These are phyloP conservation scores for Todiramphus saurophagus DNA, from an alignment of 2,113 vertebrate species.

Conservation along the genomic window DNA sequence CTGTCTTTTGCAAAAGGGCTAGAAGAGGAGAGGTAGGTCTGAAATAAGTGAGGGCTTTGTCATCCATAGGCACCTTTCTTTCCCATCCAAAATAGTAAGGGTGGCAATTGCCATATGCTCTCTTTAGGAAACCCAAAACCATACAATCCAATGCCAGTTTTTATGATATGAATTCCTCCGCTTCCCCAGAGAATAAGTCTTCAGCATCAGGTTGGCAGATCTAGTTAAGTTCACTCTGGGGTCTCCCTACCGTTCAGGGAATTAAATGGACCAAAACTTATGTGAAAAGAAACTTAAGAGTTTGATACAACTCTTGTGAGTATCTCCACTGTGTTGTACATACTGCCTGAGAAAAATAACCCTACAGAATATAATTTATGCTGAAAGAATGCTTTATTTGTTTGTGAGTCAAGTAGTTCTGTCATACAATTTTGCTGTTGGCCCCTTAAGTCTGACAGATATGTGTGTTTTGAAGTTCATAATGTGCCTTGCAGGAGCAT, in stretches of 20 bases:
- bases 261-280: background rate
- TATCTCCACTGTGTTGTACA: background rate
- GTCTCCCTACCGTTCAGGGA: background rate
- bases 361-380: background rate
- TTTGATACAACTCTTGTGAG: background rate
- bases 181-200: background rate
- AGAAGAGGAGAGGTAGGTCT: background rate
- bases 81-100: background rate
- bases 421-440: conserved; percentile 17
- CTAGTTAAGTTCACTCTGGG: background rate
- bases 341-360: background rate
- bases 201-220: background rate
- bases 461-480: conserved; percentile 33
- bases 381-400: conserved; percentile 36
- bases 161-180: background rate
- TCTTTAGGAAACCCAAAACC: background rate
- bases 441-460: conserved; percentile 17
- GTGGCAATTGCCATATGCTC: background rate
- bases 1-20: background rate
- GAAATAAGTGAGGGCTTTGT: background rate
- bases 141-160: background rate
- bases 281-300: background rate
- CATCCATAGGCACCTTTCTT: background rate
- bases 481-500: background rate
- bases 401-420: conserved; percentile 35